These are phyloP conservation scores for Clinocottus analis DNA, from an alignment of 2,113 vertebrate species.

Conservation along the genomic window DNA sequence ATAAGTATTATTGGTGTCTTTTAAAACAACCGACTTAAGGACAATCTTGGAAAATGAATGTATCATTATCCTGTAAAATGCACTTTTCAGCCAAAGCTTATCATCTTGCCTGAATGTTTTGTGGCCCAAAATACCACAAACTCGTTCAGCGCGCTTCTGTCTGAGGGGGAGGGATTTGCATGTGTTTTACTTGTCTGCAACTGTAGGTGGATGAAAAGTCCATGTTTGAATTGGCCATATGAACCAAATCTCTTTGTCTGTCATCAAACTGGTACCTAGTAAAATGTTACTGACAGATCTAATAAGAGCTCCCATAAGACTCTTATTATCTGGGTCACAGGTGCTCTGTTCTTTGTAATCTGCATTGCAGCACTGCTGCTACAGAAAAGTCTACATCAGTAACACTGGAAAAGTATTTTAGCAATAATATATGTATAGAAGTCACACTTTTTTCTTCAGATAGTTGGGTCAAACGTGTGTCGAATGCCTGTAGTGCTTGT, in stretches of 20 bases:
- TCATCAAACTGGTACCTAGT: slow-evolving; percentile 52
- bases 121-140: background rate
- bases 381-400: background rate
- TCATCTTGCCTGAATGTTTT: slow-evolving; percentile 1
- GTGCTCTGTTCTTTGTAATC: slow-evolving; percentile 28
- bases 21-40: background rate
- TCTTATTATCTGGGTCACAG: slow-evolving; percentile 46
- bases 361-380: slow-evolving; percentile 4
- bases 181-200: slow-evolving; percentile 23
- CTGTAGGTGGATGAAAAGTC: slow-evolving; percentile 6
- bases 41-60: background rate
- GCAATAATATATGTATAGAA: background rate
- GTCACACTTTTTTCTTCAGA: background rate
- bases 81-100: background rate
- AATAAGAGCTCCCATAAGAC: slow-evolving; percentile 38
- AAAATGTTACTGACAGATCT: slow-evolving; percentile 47
- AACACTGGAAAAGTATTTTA: background rate
- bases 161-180: slow-evolving; percentile 9
- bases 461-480: background rate
- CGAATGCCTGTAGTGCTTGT: background rate
- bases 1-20: background rate
- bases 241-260: slow-evolving; percentile 18
- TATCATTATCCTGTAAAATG: slow-evolving; percentile 5
- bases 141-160: slow-evolving; percentile 1
- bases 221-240: slow-evolving; percentile 30